A percentile compares a stretch with the other conserved stretches of the same genome.
Evolutionary conservation across 2,797 vertebrate genomes (phyloP).

Genomic region (Argya squamiceps): DNA sequence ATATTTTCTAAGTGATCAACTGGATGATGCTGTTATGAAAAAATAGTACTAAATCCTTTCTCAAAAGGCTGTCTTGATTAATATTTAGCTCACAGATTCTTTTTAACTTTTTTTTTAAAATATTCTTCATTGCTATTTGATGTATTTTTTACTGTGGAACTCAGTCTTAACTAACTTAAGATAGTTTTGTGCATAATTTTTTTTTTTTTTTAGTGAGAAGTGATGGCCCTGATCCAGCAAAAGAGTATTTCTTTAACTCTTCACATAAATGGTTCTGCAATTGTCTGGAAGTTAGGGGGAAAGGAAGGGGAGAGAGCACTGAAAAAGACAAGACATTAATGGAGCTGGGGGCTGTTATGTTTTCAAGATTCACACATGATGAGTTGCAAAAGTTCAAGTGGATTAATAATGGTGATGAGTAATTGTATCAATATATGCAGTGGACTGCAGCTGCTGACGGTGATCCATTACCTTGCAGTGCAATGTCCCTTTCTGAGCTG

Average conservation of each 20-base stretch:
- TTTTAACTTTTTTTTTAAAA: not conserved
- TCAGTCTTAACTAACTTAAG: not conserved
- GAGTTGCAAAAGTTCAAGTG: not conserved
- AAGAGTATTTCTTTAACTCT: not conserved
- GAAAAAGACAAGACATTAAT: not conserved
- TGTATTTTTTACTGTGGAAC: not conserved
- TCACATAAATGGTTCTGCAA: not conserved
- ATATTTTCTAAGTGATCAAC: not conserved
- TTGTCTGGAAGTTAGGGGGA: not conserved
- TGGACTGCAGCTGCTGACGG: not conserved
- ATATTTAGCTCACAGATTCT: not conserved
- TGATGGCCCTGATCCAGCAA: not conserved
- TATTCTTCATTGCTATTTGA: not conserved
- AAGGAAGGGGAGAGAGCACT: not conserved
- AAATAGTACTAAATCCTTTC: not conserved
- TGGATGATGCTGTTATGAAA: not conserved
- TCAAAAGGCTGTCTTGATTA: not conserved
- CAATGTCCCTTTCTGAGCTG: slow-evolving; percentile 56
- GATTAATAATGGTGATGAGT: not conserved
- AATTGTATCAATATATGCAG: not conserved
- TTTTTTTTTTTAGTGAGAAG: not conserved
- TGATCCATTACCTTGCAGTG: slow-evolving; percentile 59
- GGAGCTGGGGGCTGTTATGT: accelerated
- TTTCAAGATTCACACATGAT: not conserved
- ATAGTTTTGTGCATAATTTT: not conserved